Conservation (phyloP, 1,140 invertebrate genomes). For the Drosophila varians region DNA sequence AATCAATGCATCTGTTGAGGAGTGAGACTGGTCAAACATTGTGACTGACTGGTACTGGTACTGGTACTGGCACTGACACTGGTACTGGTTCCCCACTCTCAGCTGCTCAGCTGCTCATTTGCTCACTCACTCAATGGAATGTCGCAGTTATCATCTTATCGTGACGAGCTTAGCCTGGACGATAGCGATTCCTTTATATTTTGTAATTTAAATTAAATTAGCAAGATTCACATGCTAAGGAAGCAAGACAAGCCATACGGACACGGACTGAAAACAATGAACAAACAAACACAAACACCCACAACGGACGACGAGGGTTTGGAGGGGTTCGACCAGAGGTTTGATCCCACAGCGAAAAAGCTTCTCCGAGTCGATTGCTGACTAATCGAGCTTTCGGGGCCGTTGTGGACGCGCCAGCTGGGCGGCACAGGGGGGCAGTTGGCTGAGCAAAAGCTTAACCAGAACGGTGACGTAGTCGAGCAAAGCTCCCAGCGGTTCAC, state of each 20-base stretch:
- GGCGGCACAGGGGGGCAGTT: slow-evolving; percentile 1
- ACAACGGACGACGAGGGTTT: not conserved
- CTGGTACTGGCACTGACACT: slow-evolving; percentile 5
- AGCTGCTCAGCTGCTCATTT: not conserved
- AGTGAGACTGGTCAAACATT: slow-evolving; percentile 2
- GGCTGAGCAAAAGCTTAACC: slow-evolving; percentile 21
- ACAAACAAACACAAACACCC: slow-evolving; percentile 22
- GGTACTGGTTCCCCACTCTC: no score
- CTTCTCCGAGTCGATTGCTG: slow-evolving; percentile 28
- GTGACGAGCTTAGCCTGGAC: not conserved
- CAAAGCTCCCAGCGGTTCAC: slow-evolving; percentile 9
- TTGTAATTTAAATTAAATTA: slow-evolving; percentile 59
- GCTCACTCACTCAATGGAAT: not conserved
- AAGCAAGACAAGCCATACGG: slow-evolving; percentile 23
- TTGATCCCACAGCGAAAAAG: slow-evolving; percentile 7
- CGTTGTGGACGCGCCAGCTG: slow-evolving; percentile 25
- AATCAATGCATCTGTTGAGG: slow-evolving; percentile 55
- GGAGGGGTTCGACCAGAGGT: not conserved
- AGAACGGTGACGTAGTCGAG: slow-evolving; percentile 2
- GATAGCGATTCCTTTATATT: slow-evolving; percentile 20
- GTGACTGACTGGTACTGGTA: not conserved
- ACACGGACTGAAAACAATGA: not conserved
- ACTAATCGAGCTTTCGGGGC: slow-evolving; percentile 47
- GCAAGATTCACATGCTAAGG: slow-evolving; percentile 27
- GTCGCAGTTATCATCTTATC: slow-evolving; percentile 44